Conservation (phyloP, 2,888 invertebrate species). For the Pasiphila rectangulata region DNA sequence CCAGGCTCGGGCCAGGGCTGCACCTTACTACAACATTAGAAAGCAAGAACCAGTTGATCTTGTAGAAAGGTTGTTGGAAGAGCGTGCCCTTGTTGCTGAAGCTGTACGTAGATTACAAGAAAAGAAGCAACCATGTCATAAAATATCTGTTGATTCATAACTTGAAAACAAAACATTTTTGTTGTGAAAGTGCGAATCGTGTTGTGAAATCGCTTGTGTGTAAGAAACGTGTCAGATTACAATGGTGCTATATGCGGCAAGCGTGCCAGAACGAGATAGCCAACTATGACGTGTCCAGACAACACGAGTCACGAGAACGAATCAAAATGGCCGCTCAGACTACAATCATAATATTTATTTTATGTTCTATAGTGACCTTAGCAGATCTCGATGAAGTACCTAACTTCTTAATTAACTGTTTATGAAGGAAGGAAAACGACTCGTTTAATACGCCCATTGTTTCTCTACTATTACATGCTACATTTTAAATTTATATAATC, state of each 20-base stretch:
- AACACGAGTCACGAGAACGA: conserved; percentile 77
- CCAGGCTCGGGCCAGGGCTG: conserved; percentile 75
- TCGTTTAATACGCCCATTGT: conserved; percentile 44
- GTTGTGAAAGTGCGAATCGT: conserved; percentile 79
- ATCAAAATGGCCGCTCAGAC: conserved; percentile 78
- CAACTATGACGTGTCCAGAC: conserved; percentile 75
- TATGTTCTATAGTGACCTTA: conserved; percentile 78
- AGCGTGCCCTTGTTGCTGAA: conserved; percentile 77
- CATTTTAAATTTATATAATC: background rate
- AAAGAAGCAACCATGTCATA: conserved; percentile 74
- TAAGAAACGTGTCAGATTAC: conserved; percentile 80
- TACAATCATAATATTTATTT: conserved; percentile 81
- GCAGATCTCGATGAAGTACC: conserved; percentile 76
- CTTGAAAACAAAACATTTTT: conserved; percentile 77
- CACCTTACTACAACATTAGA: conserved; percentile 77
- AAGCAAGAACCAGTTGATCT: conserved; percentile 79
- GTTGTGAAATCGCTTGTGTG: conserved; percentile 81
- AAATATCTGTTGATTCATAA: conserved; percentile 78
- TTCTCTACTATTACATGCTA: background rate
- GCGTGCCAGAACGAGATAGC: conserved; percentile 73
- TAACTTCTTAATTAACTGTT: background rate
- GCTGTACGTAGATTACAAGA: conserved; percentile 77
- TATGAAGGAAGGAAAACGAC: conserved; percentile 71
- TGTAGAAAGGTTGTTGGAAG: conserved; percentile 71
- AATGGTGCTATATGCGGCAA: conserved; percentile 81